These are phyloP conservation scores for Nasonia vitripennis DNA, from an alignment of 1,140 invertebrate species.

Conservation along the genomic window DNA sequence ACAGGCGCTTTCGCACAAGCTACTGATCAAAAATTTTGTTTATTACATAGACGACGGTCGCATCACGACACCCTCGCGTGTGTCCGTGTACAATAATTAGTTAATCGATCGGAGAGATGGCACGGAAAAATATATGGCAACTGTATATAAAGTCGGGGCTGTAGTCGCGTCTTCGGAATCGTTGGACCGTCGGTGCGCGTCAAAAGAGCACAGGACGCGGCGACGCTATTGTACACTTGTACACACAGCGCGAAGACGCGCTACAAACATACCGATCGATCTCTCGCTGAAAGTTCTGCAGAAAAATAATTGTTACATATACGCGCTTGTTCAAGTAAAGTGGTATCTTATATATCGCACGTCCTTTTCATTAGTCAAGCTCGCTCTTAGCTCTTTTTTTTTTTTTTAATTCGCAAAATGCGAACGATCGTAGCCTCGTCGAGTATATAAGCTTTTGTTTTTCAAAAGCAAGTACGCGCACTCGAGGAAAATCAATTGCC, in stretches of 20 bases:
- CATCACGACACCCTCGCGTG: background rate
- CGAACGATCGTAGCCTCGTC: too few relatives aligned
- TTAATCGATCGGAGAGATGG: constrained; percentile 12
- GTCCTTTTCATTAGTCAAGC: constrained; percentile 6
- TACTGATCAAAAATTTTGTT: background rate
- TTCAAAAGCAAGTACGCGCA: background rate
- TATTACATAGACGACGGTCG: background rate
- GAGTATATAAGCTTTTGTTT: background rate
- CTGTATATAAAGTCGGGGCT: background rate
- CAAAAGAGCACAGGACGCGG: background rate
- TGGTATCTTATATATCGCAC: too few relatives aligned
- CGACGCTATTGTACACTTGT: background rate
- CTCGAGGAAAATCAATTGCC: constrained; percentile 30
- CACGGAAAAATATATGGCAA: constrained; percentile 36
- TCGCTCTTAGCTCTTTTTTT: background rate
- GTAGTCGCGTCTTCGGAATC: background rate
- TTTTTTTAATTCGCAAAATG: constrained; percentile 1
- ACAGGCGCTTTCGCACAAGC: background rate
- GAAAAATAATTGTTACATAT: too few relatives aligned
- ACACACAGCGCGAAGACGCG: background rate
- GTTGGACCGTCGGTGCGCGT: background rate
- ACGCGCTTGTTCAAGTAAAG: too few relatives aligned
- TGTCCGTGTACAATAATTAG: background rate
- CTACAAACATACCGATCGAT: background rate
- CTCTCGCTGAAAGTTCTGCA: too few relatives aligned